Conservation (phyloP, 2,113 vertebrate genomes). For the Phaethornis superciliosus region DNA sequence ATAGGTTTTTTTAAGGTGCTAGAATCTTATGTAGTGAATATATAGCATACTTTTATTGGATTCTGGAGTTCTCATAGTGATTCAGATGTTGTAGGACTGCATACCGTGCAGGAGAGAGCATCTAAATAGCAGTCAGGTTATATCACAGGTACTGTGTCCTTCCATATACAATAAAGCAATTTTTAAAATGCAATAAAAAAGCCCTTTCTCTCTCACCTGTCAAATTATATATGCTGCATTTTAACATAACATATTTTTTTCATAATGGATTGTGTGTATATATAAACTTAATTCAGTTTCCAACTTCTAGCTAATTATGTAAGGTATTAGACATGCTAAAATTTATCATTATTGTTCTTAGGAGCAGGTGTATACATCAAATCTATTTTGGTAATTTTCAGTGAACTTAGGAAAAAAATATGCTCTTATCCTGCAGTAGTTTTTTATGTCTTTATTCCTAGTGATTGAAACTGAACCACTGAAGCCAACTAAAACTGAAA, state of each 20-base stretch:
- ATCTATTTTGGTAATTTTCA: neutral
- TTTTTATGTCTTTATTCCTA: neutral
- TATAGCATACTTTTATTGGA: neutral
- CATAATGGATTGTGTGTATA: neutral
- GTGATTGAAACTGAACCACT: neutral
- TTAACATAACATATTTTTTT: neutral
- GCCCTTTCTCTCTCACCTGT: fast-evolving
- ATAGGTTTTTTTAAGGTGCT: neutral
- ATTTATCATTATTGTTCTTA: neutral
- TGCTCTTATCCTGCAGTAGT: neutral
- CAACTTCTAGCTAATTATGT: neutral
- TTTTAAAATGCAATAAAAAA: neutral
- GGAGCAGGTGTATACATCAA: neutral
- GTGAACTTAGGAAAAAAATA: neutral
- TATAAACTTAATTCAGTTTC: neutral
- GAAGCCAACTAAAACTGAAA: neutral
- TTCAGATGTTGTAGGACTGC: neutral
- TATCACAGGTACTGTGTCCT: neutral
- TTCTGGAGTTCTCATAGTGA: neutral
- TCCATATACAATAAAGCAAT: neutral
- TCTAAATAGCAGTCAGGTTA: neutral
- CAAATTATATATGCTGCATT: neutral
- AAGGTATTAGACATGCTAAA: neutral
- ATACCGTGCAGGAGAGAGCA: neutral
- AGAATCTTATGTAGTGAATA: neutral